A percentile compares a stretch with the other conserved stretches of the same genome.
Evolutionary conservation across 2,888 invertebrate genomes (phyloP).

Genomic region (Ormia ochracea): DNA sequence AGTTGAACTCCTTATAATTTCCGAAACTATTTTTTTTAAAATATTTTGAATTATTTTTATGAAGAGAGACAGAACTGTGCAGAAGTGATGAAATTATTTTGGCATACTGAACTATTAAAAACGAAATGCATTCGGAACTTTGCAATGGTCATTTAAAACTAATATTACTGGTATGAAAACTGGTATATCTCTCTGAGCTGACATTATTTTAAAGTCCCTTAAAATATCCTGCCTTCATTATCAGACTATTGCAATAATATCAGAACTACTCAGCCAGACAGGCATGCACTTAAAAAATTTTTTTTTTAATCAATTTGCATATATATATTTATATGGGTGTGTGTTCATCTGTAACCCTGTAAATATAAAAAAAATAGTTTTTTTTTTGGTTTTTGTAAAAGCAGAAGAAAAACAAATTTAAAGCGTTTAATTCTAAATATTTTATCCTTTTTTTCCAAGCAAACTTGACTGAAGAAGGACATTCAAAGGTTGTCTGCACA

Average conservation of each 20-base stretch:
- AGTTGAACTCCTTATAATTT: too few relatives aligned
- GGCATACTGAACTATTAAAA: too few relatives aligned
- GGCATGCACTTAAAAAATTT: background rate
- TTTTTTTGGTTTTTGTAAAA: background rate
- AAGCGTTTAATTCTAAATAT: background rate
- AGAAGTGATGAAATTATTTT: too few relatives aligned
- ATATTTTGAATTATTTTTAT: too few relatives aligned
- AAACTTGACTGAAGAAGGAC: constrained; percentile 11
- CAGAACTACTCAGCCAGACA: background rate
- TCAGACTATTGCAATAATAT: constrained; percentile 18
- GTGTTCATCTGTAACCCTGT: background rate
- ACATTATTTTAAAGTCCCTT: too few relatives aligned
- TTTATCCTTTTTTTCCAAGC: background rate
- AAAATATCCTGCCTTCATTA: constrained; percentile 18
- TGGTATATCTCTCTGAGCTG: too few relatives aligned
- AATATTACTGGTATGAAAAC: too few relatives aligned
- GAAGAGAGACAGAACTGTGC: too few relatives aligned
- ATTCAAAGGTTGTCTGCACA: constrained; percentile 29
- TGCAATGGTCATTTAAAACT: too few relatives aligned
- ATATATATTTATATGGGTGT: background rate
- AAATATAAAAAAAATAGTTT: background rate
- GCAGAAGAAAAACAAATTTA: background rate
- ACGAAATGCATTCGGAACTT: too few relatives aligned
- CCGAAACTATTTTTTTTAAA: too few relatives aligned
- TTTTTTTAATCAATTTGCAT: background rate